Base-by-base conservation (phyloP, 2,888 invertebrate genomes). In the Acrocyrtus sp. region DNA sequence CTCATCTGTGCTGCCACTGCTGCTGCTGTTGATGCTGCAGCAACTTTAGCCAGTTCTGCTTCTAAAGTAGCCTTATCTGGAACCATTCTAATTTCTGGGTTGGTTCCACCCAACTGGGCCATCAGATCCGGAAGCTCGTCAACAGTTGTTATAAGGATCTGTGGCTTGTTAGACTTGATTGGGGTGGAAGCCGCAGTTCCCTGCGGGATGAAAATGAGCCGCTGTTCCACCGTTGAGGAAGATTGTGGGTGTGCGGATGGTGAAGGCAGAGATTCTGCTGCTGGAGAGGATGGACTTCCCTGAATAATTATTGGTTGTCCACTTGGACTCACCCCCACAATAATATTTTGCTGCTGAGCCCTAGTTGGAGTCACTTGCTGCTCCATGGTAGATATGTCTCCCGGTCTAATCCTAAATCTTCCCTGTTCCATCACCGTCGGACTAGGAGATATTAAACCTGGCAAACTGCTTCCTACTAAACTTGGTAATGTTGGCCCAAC, bases 381-480 rank as follows among this genome's bases (percentile, higher is more conserved):
- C 48, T 50, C 54, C 74, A 10, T 5, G 19, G 48, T 1, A 39
- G 74, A 72, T 22, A 80, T 61, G 48, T 80, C 80, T 24, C 80
- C 80, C 0, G 78, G 78, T 29, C 76, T 51, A 17, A 80, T 78
- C 72, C 69, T 76, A 62, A 77, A 78, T 50, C 80, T 62, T n/a
- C 80, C 80, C 54, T 78, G 79, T 2, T 76, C 72, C 50, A 61
- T 66, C 0, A 60, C n/a, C 3, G 51, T 34, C 12, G 79, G 68
- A 2, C 72, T 26, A 3, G 48, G 17, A 21, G 15, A n/a, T 0
- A 50, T 2, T 12, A 62, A 19, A 26, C 62, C 62, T 15, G 26
- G 12, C 15, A 62, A 43, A 19, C 29, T 62, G 19, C 51, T 54
- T 10, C 24, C 47, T 10, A 65, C n/a, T 1, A 61, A 12, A 15